A percentile compares a stretch with the other conserved stretches of the same genome.
These are phyloP conservation scores for Limenitis camilla DNA, from an alignment of 2,888 invertebrate genomes.

Conservation along the genomic window DNA sequence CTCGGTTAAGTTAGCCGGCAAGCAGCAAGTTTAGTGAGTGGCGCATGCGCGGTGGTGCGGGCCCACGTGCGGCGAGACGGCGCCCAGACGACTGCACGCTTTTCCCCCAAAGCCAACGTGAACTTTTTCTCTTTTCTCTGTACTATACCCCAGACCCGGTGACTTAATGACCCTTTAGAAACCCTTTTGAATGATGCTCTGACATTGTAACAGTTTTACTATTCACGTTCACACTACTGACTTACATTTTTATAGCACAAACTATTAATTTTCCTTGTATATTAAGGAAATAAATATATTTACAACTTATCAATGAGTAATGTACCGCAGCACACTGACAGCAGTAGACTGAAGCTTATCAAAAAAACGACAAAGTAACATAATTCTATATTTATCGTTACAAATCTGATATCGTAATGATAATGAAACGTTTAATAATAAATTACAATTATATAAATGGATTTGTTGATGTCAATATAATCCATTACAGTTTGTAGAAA, in stretches of 20 bases:
- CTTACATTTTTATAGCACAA: not conserved
- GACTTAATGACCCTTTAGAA: constrained; percentile 16
- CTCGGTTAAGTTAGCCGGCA: constrained; percentile 26
- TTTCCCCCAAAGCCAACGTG: constrained; percentile 8
- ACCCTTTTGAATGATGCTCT: constrained; percentile 4
- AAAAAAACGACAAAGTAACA: too few relatives aligned
- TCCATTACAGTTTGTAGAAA: too few relatives aligned
- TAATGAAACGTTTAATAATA: too few relatives aligned
- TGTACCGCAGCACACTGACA: too few relatives aligned
- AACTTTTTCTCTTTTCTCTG: constrained; percentile 19
- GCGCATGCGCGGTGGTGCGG: constrained; percentile 50
- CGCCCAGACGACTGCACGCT: constrained; percentile 37
- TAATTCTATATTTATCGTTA: too few relatives aligned
- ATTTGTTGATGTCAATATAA: too few relatives aligned
- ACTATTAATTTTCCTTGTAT: not conserved
- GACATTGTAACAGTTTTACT: not conserved
- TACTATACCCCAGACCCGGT: constrained; percentile 21
- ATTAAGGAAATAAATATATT: too few relatives aligned
- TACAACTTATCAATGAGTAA: too few relatives aligned
- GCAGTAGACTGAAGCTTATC: too few relatives aligned
- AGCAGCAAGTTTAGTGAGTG: constrained; percentile 39
- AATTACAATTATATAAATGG: too few relatives aligned
- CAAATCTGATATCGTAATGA: too few relatives aligned
- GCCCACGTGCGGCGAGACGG: constrained; percentile 54
- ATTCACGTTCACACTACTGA: not conserved